Percentiles rank a stretch among this genome's conserved stretches.
Evolutionary conservation across 2,113 vertebrate genomes (phyloP).

Genomic region (Hemiscyllium ocellatum): DNA sequence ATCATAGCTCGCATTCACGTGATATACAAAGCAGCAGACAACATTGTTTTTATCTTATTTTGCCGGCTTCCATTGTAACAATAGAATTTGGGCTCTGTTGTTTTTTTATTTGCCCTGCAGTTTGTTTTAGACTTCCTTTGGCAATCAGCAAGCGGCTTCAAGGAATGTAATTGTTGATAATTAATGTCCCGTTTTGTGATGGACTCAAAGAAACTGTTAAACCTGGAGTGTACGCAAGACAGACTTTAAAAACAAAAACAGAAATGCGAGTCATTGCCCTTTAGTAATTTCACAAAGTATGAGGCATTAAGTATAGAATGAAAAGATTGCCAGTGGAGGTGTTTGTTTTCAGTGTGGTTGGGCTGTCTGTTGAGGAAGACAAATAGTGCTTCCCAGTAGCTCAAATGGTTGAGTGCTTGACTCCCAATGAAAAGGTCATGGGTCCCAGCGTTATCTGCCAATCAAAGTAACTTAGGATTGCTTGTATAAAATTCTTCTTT

Average conservation of each 20-base stretch:
- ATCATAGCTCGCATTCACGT: background rate
- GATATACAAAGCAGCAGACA: conserved; percentile 23
- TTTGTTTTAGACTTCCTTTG: conserved; percentile 32
- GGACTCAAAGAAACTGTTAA: conserved; percentile 26
- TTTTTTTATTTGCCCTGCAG: conserved; percentile 22
- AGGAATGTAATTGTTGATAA: conserved; percentile 36
- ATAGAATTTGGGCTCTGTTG: background rate
- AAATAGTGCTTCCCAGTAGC: conserved; percentile 33
- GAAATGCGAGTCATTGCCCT: conserved; percentile 31
- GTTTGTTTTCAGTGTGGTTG: conserved; percentile 32
- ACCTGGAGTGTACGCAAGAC: conserved; percentile 27
- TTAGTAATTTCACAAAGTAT: conserved; percentile 31
- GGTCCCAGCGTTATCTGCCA: conserved; percentile 31
- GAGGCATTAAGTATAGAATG: conserved; percentile 32
- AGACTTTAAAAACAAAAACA: conserved; percentile 35
- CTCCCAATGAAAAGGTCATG: conserved; percentile 26
- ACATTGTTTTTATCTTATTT: background rate
- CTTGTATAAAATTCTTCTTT: background rate
- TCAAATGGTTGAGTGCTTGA: conserved; percentile 31
- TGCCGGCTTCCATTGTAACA: background rate
- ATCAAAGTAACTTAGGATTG: conserved; percentile 14
- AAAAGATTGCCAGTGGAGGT: conserved; percentile 20
- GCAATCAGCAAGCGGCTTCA: conserved; percentile 29
- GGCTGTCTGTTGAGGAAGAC: conserved; percentile 29
- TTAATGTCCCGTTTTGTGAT: conserved; percentile 30